Evolutionary conservation across 2,113 vertebrate genomes (phyloP), one percentile per base, ranked within the genome.

Genomic region (Sylvia atricapilla): DNA sequence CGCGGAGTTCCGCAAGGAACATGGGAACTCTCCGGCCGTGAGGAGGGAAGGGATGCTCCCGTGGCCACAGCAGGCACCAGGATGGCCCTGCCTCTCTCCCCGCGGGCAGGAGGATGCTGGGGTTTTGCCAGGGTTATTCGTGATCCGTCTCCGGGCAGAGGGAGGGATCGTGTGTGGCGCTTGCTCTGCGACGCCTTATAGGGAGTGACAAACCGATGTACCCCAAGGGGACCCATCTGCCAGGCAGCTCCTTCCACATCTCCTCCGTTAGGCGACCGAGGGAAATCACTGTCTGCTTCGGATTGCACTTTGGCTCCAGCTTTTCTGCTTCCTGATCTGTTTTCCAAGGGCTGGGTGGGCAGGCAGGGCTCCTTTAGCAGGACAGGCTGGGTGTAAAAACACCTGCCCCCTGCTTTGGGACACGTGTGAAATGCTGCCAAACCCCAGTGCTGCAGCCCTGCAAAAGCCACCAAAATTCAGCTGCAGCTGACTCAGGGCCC

Each of bases 211-310:
- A 53, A 91, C 6, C 56, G 4, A 63, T 11, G 92, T 70, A 31
- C 94, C 97, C 96, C 63, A 30, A 44, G 96, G 97, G 95, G 84
- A 15, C 69, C 93, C 97, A 86, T 96, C 97, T 98, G 97, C 95
- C 92, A 75, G 86, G 81, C 87, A 89, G 37, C 86, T 96, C 91
- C 35, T 62, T 96, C 87, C 53, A 9, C 35, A 14, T 90, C 96
- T 77, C 15, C n/a, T 93, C 88, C 3, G 0, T 28, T 30, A 7
- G 58, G 85, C 9, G 5, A 56, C 18, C 73, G 9, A 7, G 86
- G 94, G 93, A 88, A 93, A 41, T 27, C 43, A 1, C 68, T 81
- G 39, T 30, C 81, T 79, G 47, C 89, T 66, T 39, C 7, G 2
- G 28, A 37, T 81, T 93, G 55, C 23, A 3, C 56, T 39, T 68